phyloP scores from a whole-genome alignment of 2,888 invertebrate species.

The Hypomecis punctinalis region DNA sequence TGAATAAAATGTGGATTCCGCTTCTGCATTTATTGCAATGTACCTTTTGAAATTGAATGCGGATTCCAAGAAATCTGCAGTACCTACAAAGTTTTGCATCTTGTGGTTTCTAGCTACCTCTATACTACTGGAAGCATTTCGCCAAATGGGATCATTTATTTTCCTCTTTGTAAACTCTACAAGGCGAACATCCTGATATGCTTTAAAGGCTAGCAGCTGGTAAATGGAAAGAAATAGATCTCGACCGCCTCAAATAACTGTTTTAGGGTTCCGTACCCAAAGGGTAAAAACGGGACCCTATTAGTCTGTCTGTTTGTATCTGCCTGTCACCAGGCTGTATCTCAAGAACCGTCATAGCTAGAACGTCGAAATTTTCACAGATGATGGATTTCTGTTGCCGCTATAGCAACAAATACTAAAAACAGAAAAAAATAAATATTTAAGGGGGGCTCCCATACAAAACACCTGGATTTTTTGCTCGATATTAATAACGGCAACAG shows the following conservation, averaged over 20 bases:
- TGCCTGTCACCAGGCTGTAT: too few relatives aligned
- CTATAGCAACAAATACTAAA: too few relatives aligned
- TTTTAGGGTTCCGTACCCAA: too few relatives aligned
- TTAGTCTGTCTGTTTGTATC: too few relatives aligned
- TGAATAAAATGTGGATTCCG: slow-evolving; percentile 39
- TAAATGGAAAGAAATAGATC: slow-evolving; percentile 13
- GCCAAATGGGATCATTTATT: slow-evolving; percentile 19
- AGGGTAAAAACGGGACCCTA: too few relatives aligned
- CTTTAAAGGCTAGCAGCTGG: slow-evolving; percentile 3
- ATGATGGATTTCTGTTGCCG: too few relatives aligned
- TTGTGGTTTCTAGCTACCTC: slow-evolving; percentile 15
- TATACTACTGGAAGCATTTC: slow-evolving; percentile 11
- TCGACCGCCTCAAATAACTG: slow-evolving; percentile 9
- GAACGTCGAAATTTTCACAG: too few relatives aligned
- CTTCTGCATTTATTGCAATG: slow-evolving; percentile 23
- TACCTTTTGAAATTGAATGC: slow-evolving; percentile 26
- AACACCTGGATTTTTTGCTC: too few relatives aligned
- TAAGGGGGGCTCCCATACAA: too few relatives aligned
- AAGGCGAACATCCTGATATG: slow-evolving; percentile 1
- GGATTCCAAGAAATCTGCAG: slow-evolving; percentile 19
- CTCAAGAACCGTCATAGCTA: too few relatives aligned
- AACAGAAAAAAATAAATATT: too few relatives aligned
- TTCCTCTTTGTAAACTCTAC: slow-evolving; percentile 16
- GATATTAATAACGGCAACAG: too few relatives aligned
- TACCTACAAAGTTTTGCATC: slow-evolving; percentile 12